Percentiles rank a stretch among this genome's conserved stretches.
These are phyloP conservation scores for Chromobotia macracanthus DNA, from an alignment of 2,797 vertebrate genomes.

Conservation along the genomic window DNA sequence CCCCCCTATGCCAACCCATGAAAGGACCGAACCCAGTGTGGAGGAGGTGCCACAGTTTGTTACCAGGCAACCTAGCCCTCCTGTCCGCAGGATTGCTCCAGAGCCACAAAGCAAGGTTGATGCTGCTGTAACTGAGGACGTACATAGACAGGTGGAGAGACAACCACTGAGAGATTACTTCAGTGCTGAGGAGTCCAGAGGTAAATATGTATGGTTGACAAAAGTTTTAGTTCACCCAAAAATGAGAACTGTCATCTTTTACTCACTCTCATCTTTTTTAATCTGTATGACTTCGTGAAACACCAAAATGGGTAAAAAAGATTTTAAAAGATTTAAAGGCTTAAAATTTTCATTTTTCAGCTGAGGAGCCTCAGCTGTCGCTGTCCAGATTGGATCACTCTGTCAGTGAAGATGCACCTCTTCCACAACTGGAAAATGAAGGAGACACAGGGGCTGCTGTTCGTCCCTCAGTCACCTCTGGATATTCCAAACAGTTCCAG, in stretches of 20 bases:
- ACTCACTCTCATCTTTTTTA: neutral
- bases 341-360: constrained; percentile 56
- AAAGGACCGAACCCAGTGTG: constrained; percentile 63
- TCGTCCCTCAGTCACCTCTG: constrained; percentile 89
- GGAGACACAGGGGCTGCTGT: constrained; percentile 85
- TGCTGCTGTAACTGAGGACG: constrained; percentile 53
- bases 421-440: constrained; percentile 81
- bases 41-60: constrained; percentile 70
- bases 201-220: constrained; percentile 58
- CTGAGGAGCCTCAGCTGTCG: constrained; percentile 73
- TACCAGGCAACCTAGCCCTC: constrained; percentile 71
- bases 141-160: constrained; percentile 68
- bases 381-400: constrained; percentile 72
- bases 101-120: constrained; percentile 60
- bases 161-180: constrained; percentile 77
- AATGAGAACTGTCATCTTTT: neutral
- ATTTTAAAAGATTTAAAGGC: neutral
- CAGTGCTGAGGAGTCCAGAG: constrained; percentile 75
- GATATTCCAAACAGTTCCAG: constrained; percentile 98
- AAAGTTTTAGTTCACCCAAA: neutral
- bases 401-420: constrained; percentile 70
- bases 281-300: too few relatives aligned
- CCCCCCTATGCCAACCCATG: constrained; percentile 41
- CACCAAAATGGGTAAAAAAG: too few relatives aligned
- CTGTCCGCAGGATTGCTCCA: constrained; percentile 67